These are phyloP conservation scores for Nestor notabilis DNA, from an alignment of 2,113 vertebrate genomes.

Conservation along the genomic window DNA sequence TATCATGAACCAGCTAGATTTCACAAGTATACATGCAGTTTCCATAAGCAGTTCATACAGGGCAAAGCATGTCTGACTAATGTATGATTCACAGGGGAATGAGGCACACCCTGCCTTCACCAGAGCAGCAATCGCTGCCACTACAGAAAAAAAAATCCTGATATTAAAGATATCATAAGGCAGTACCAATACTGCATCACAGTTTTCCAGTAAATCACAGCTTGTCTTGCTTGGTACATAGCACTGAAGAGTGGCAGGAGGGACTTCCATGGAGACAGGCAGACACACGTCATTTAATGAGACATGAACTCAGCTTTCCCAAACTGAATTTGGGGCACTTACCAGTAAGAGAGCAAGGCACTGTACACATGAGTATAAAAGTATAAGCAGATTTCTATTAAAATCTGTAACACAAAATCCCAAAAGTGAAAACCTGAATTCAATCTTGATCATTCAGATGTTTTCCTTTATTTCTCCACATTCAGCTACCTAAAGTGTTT, in stretches of 20 bases:
- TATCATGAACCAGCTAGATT: not conserved
- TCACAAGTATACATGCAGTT: not conserved
- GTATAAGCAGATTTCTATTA: not conserved
- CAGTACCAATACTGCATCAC: not conserved
- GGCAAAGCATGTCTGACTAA: slow-evolving; percentile 19
- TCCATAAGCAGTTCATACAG: not conserved
- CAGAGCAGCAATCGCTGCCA: not conserved
- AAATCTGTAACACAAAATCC: not conserved
- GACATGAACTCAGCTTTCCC: not conserved
- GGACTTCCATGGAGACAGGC: not conserved
- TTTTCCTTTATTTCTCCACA: not conserved
- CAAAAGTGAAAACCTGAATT: not conserved
- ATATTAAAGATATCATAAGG: not conserved
- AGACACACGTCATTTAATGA: not conserved
- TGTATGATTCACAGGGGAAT: slow-evolving; percentile 7
- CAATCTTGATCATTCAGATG: not conserved
- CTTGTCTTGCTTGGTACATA: not conserved
- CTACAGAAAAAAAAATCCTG: not conserved
- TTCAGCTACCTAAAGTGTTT: not conserved
- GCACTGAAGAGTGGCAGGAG: not conserved
- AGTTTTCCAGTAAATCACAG: not conserved
- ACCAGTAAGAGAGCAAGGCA: not conserved
- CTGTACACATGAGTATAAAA: not conserved
- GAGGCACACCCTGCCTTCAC: not conserved
- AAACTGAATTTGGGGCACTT: not conserved